Evolutionary conservation across 2,113 vertebrate species (phyloP), one percentile per base, ranked within the genome.

Genomic region (Tenebrosternarchus preto): DNA sequence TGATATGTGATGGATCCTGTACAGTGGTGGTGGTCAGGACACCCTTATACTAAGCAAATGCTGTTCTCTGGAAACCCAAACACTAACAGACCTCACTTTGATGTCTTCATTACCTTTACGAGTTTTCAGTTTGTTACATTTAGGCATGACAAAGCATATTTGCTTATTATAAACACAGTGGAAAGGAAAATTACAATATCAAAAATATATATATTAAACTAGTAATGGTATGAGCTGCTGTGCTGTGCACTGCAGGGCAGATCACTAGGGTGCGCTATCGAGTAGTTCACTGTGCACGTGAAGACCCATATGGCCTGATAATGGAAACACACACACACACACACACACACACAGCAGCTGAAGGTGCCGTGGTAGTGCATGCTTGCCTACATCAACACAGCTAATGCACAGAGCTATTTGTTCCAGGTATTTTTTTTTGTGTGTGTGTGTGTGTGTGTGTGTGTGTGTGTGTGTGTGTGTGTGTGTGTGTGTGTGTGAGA

Each of bases 341-440:
- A 20, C 39, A 36, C 46, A 11, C 25, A 29, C 20, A 50, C 29
- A 63, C 39, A 25, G 29, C 78, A 66, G 60, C 78, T 56, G 25
- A 24, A n/a, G 25, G 31, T 19, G 25, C 36, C 33, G 29, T 43
- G 53, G 27, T 70, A 9, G 53, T 50, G 25, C 63, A 56, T 59
- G 24, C 36, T 27, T 24, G 22, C 57, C 8, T 55, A 53, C 53
- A 69, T 64, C n/a, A 73, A 80, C 70, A 56, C 46, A 25, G 9
- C 5, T 43, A 36, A 22, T 2, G 20, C 50, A 74, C 43, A 66
- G 29, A 70, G 59, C 9, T 33, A 5, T 73, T 31, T 66, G 59
- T 66, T 39, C 39, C 12, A 39, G 50, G 43, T 68, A 20, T n/a
- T 9, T 71, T 12, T 71, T 4, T 53, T 22, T 25, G 3, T 27